Evolutionary conservation across 1,140 invertebrate genomes (phyloP).

Genomic region (Propsilocerus akamusi): DNA sequence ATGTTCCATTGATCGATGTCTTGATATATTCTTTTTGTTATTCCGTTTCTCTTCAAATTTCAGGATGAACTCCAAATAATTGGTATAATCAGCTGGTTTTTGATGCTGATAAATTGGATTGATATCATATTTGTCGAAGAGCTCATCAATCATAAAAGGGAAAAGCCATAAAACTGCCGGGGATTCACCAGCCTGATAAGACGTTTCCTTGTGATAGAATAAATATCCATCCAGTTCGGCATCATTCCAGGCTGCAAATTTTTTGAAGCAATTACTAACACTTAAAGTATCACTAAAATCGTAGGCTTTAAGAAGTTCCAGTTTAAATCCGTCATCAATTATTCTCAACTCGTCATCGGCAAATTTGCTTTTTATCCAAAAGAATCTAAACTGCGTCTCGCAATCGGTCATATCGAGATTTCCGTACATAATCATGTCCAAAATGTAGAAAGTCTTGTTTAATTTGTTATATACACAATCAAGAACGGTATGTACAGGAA

Average conservation of each 20-base stretch:
- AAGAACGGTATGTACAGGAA: constrained; percentile 52
- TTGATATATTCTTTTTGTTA: background rate
- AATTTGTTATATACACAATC: constrained; percentile 59
- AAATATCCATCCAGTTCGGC: constrained; percentile 51
- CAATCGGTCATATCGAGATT: constrained; percentile 52
- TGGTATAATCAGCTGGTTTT: constrained; percentile 27
- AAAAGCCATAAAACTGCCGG: constrained; percentile 81
- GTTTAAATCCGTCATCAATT: constrained; percentile 6
- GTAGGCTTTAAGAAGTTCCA: background rate
- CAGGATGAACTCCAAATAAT: constrained; percentile 27
- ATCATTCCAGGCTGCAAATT: constrained; percentile 14
- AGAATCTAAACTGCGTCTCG: constrained; percentile 33
- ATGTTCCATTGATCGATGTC: background rate
- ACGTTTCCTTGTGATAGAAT: constrained; percentile 61
- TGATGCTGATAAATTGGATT: constrained; percentile 22
- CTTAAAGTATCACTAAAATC: background rate
- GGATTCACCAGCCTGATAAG: constrained; percentile 58
- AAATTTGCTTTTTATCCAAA: constrained; percentile 19
- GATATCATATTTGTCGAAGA: constrained; percentile 35
- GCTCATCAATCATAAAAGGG: constrained; percentile 67
- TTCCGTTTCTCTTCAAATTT: constrained; percentile 22
- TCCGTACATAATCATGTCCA: constrained; percentile 74
- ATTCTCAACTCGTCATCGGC: constrained; percentile 9
- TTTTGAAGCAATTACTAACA: background rate
- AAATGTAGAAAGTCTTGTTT: constrained; percentile 45